Base-by-base conservation (phyloP, 1,140 invertebrate species). In the Subanguina moxae region DNA sequence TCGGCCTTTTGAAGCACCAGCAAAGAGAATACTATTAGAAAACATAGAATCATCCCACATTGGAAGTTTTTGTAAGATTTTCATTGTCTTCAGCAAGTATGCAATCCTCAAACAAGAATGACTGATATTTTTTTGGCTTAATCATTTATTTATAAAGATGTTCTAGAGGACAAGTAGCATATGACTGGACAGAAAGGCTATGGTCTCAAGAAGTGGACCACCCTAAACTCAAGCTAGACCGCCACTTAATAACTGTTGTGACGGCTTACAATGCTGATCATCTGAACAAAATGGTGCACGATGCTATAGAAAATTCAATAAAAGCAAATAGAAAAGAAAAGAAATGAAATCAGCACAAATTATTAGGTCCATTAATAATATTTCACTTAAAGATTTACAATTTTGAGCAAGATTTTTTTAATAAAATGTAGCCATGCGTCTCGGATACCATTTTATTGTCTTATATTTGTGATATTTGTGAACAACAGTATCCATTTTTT, bases 111-210 rank as follows among this genome's bases (percentile, higher is more conserved):
- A 45, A n/a, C 43, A 45, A 45, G 11, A 45, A 45, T 45, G 11
- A 45, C 43, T 45, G 62, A 30, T n/a, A 19, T 67, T 69, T 66
- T n/a, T n/a, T 19, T 21, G 62, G 17, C 15, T 69, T 67, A 23
- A 1, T 0, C 9, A 69, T 67, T 67, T 30, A 69, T 25, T 27
- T 70, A 67, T 9, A 45, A 38, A 42, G 1, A 17, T 25, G 30
- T 56, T 76, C 62, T 43, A 78, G 75, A 45, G 78, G 78, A n/a
- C 78, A 80, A 62, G 62, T 80, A 8, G 78, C 76, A 1, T 62
- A 80, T 9, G 74, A 76, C 56, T 80, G 78, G 78, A 76, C 64
- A n/a, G 76, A 80, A n/a, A 38, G 57, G 1, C 30, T 79, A 30
- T 78, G 77, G 77, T 57, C 32, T 9, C 64, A 76, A 27, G 72